Conservation (phyloP, 2,113 vertebrate genomes). For the Syngnathus typhle region DNA sequence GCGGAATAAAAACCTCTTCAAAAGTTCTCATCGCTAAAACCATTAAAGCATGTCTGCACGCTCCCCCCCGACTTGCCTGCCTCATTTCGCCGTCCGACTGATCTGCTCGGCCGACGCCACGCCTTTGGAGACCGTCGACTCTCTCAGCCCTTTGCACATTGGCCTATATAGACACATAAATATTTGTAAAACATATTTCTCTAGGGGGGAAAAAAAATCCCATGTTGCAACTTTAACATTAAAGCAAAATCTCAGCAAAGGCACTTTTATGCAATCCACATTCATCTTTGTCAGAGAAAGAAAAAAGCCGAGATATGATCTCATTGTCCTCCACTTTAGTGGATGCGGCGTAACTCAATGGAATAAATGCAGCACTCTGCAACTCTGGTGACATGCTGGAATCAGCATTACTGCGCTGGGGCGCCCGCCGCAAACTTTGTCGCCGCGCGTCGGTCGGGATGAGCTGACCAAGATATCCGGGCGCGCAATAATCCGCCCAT, state of each 20-base stretch:
- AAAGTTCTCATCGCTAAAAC: conserved; percentile 56
- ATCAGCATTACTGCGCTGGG: conserved; percentile 3
- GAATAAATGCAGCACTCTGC: conserved; percentile 6
- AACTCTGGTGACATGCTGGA: neutral
- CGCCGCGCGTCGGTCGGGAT: neutral
- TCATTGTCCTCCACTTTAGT: conserved; percentile 9
- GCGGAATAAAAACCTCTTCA: conserved; percentile 25
- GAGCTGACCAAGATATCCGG: conserved; percentile 2
- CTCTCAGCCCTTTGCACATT: conserved; percentile 11
- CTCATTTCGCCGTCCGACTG: conserved; percentile 43
- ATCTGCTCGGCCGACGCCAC: conserved; percentile 49
- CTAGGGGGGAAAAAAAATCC: neutral
- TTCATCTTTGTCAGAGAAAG: conserved; percentile 1
- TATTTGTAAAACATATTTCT: too few species aligned
- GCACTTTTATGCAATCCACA: neutral
- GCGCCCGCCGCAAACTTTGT: neutral
- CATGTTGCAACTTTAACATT: neutral
- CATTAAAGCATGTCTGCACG: conserved; percentile 62
- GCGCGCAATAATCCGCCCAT: conserved; percentile 9
- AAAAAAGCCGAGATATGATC: conserved; percentile 2
- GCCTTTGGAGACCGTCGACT: conserved; percentile 27
- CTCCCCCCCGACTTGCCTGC: conserved; percentile 48
- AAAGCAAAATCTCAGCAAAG: conserved; percentile 1
- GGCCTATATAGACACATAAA: conserved; percentile 1
- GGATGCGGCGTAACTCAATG: conserved; percentile 10